A percentile compares a stretch with the other conserved stretches of the same genome.
phyloP scores from a whole-genome alignment of 2,888 invertebrate species.

The Agrochola macilenta region DNA sequence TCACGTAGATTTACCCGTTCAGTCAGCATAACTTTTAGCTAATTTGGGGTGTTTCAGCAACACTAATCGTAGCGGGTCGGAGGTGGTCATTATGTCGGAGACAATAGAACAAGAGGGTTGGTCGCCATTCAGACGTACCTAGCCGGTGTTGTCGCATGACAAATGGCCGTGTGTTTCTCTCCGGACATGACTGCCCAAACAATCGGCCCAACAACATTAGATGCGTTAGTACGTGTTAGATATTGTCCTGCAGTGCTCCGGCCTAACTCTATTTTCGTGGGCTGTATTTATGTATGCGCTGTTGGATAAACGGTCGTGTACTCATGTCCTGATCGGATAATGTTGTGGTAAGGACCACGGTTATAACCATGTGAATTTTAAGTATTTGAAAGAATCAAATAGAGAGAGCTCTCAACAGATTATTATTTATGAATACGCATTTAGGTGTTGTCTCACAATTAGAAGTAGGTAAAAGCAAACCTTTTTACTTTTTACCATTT shows the following conservation, averaged over 20 bases:
- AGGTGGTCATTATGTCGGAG: constrained; percentile 75
- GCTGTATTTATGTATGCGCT: constrained; percentile 25
- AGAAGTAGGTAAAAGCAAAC: neutral
- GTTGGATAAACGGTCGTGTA: constrained; percentile 13
- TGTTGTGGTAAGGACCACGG: neutral
- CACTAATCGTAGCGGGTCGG: constrained; percentile 70
- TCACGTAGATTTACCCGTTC: constrained; percentile 33
- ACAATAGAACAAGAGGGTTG: constrained; percentile 76
- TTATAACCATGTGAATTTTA: neutral
- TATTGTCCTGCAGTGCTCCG: constrained; percentile 51
- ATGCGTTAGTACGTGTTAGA: constrained; percentile 59
- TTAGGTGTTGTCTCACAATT: neutral
- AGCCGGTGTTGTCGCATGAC: constrained; percentile 76
- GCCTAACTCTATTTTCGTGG: constrained; percentile 38
- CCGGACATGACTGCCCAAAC: constrained; percentile 75
- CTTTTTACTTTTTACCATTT: neutral
- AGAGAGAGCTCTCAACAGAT: neutral
- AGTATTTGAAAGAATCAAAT: neutral
- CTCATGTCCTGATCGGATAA: constrained; percentile 2
- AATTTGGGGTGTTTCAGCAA: constrained; percentile 63
- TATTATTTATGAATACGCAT: neutral
- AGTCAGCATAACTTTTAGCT: constrained; percentile 56
- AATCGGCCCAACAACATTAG: constrained; percentile 67
- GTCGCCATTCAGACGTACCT: constrained; percentile 75
- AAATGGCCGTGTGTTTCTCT: constrained; percentile 77